Evolutionary conservation across 2,888 invertebrate genomes (phyloP).

Genomic region (Oscheius onirici): DNA sequence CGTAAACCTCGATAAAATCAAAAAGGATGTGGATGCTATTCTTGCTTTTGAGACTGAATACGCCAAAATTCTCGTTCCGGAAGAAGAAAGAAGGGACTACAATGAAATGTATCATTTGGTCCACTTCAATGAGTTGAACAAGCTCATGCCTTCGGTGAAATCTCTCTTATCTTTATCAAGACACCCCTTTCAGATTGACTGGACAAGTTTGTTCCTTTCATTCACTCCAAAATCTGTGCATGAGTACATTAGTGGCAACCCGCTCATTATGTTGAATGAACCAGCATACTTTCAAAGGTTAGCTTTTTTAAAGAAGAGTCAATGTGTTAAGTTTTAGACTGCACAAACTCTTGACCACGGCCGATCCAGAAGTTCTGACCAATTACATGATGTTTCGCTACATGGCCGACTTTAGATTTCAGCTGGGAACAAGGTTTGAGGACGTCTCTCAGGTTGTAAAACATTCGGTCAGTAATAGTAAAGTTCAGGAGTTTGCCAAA

Average conservation of each 20-base stretch:
- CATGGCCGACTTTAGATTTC: constrained; percentile 41
- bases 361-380: constrained; percentile 70
- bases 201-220: constrained; percentile 64
- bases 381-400: constrained; percentile 72
- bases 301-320: neutral
- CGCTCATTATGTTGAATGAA: constrained; percentile 52
- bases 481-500: constrained; percentile 60
- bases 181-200: constrained; percentile 69
- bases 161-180: too few relatives aligned
- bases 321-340: constrained; percentile 50
- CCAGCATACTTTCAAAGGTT: neutral
- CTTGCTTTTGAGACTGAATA: constrained; percentile 63
- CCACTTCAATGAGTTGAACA: neutral
- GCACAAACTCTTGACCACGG: constrained; percentile 63
- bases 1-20: constrained; percentile 53
- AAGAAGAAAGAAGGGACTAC: neutral
- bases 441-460: too few relatives aligned
- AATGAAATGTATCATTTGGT: neutral
- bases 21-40: constrained; percentile 62
- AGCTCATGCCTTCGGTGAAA: too few relatives aligned
- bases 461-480: neutral
- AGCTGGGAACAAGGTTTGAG: constrained; percentile 81
- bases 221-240: constrained; percentile 68
- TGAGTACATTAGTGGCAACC: constrained; percentile 65
- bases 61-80: constrained; percentile 55